phyloP scores from a whole-genome alignment of 1,140 invertebrate genomes.

The Vanessa tameamea region DNA sequence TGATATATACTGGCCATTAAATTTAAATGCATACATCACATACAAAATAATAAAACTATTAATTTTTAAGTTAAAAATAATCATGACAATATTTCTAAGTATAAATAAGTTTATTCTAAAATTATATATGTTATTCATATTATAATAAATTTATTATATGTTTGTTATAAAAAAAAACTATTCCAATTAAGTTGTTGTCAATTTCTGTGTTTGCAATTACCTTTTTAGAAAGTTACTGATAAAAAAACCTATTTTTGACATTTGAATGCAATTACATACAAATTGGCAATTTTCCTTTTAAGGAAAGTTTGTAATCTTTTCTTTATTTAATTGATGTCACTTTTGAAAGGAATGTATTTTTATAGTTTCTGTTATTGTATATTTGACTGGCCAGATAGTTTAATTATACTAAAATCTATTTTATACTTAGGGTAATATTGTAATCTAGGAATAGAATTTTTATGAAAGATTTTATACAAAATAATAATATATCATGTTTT shows the following conservation, averaged over 20 bases:
- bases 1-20: slow-evolving; percentile 2
- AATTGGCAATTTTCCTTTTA: no score
- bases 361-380: neutral
- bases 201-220: no score
- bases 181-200: no score
- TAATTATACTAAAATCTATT: neutral
- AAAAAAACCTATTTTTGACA: neutral
- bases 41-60: neutral
- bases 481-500: neutral
- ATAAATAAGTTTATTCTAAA: no score
- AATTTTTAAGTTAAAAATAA: neutral
- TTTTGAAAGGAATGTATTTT: no score
- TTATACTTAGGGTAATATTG: slow-evolving; percentile 4
- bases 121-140: no score
- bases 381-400: neutral
- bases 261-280: no score
- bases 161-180: no score
- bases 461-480: slow-evolving; percentile 1
- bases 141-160: no score
- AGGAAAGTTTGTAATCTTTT: no score
- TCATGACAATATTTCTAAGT: neutral
- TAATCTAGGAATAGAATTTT: slow-evolving; percentile 5
- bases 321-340: no score
- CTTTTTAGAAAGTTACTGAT: neutral
- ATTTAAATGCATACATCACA: neutral